Base-by-base conservation (phyloP, 2,113 vertebrate genomes). In the Apodemus sylvaticus region DNA sequence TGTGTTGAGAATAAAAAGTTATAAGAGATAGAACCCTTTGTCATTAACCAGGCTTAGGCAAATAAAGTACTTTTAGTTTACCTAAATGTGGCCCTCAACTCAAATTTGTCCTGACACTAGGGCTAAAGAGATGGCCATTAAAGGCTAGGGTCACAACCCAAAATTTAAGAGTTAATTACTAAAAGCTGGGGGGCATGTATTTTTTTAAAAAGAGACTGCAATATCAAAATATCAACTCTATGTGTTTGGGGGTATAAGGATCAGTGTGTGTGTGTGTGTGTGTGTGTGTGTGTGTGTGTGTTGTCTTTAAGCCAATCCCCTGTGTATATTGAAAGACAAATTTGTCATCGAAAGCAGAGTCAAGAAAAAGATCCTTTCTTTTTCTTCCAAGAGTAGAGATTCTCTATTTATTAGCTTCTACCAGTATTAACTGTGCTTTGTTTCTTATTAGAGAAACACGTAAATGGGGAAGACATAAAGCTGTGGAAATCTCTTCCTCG, bases 211-310 rank as follows among this genome's bases (percentile, higher is more conserved):
- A 90, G n/a, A n/a, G n/a, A 74, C n/a, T 66, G 7, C 64, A 79
- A 26, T 76, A 53, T 89, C 39, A 81, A 58, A 96, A 90, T 96
- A 90, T 64, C 14, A 96, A n/a, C 73, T 90, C 13, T 74, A 64
- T 58, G 90, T 73, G 93, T 73, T 91, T 89, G 62, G 8, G 71
- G 20, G 48, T 48, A 60, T 70, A 77, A 89, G 73, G 10, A 31
- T 6, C 19, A 26, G 76, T 78, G 29, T 78, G 7, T 29, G 42
- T 76, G 42, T 31, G 42, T 77, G 42, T 31, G 45, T 48, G 9
- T n/a, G 78, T 55, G 26, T 77, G 24, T 51, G 31, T 51, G 17
- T n/a, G 45, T 26, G 0, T 53, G 77, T 79, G 31, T 79, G 8
- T 31, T n/a, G 45, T 19, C 0, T 53, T 20, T 39, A 24, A 82